A percentile compares a stretch with the other conserved stretches of the same genome.
Evolutionary conservation across 37 sponge, comb jelly and placozoan species (phyloP).

Genomic region (Agelas oroides): DNA sequence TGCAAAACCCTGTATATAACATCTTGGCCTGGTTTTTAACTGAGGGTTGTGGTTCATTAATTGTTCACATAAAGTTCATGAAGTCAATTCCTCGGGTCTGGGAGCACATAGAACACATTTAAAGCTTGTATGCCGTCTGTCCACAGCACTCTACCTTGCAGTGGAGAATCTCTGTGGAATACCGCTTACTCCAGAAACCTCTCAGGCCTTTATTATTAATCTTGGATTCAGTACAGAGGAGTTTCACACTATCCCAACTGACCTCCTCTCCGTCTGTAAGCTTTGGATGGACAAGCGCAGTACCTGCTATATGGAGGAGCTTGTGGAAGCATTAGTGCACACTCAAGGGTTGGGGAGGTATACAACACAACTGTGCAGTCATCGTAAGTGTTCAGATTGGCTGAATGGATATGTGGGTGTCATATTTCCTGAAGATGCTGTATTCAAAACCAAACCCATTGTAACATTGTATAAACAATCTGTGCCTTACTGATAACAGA

Average conservation of each 20-base stretch:
- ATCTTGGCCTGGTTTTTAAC: no score
- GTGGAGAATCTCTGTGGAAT: conserved; percentile 9
- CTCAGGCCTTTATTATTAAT: neutral
- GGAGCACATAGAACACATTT: no score
- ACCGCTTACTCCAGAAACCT: neutral
- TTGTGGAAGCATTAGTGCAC: conserved; percentile 22
- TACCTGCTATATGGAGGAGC: conserved; percentile 1
- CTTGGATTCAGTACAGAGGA: neutral
- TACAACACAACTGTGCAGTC: conserved; percentile 1
- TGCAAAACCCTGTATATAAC: no score
- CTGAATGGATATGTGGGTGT: no score
- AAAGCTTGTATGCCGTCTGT: no score
- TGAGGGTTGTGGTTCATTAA: no score
- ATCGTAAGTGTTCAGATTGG: neutral
- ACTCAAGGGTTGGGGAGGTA: conserved; percentile 10
- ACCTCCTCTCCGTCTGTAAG: neutral
- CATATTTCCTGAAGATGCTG: no score
- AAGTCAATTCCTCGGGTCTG: no score
- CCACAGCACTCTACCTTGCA: neutral
- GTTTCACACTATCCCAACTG: neutral
- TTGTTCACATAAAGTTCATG: no score
- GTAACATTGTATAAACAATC: no score
- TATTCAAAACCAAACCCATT: no score
- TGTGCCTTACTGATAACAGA: no score
- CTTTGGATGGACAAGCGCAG: neutral